Conservation (phyloP, 2,888 invertebrate genomes). For the Eugnorisma glareosa region DNA sequence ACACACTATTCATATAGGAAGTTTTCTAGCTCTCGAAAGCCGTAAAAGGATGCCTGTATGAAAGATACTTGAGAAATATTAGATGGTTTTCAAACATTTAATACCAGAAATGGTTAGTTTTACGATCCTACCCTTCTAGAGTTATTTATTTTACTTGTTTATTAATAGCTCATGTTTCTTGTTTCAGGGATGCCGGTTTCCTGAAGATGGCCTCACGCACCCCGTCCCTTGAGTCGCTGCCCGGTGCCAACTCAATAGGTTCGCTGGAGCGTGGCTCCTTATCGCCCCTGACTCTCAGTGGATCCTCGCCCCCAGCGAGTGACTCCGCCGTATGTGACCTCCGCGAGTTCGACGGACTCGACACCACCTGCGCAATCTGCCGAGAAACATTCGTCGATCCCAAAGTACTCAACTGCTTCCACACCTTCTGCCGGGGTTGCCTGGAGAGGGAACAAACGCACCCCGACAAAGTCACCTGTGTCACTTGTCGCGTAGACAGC, state of each 20-base stretch:
- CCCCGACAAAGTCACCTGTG: slow-evolving; percentile 94
- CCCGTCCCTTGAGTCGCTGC: slow-evolving; percentile 97
- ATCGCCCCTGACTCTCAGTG: slow-evolving; percentile 95
- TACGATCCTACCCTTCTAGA: slow-evolving; percentile 1
- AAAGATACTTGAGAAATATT: slow-evolving; percentile 46
- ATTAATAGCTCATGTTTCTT: slow-evolving; percentile 76
- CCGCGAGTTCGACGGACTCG: slow-evolving; percentile 91
- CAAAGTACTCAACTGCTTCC: slow-evolving; percentile 95
- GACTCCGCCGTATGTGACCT: slow-evolving; percentile 95
- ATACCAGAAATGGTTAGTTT: slow-evolving; percentile 27
- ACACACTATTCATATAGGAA: slow-evolving; percentile 62
- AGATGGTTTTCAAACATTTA: slow-evolving; percentile 31
- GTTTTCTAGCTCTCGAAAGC: slow-evolving; percentile 50
- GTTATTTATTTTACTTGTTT: slow-evolving; percentile 34
- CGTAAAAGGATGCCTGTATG: slow-evolving; percentile 39
- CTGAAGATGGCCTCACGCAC: slow-evolving; percentile 98
- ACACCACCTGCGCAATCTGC: slow-evolving; percentile 93
- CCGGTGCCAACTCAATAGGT: slow-evolving; percentile 97
- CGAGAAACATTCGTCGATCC: slow-evolving; percentile 94
- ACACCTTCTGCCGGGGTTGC: slow-evolving; percentile 96
- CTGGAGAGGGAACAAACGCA: slow-evolving; percentile 93
- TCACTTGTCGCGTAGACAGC: slow-evolving; percentile 91
- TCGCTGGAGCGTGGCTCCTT: slow-evolving; percentile 96
- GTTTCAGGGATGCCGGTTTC: slow-evolving; percentile 96
- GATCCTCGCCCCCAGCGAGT: slow-evolving; percentile 96